These are phyloP conservation scores for Nothobranchius kuhntae DNA, from an alignment of 2,113 vertebrate species.

Conservation along the genomic window DNA sequence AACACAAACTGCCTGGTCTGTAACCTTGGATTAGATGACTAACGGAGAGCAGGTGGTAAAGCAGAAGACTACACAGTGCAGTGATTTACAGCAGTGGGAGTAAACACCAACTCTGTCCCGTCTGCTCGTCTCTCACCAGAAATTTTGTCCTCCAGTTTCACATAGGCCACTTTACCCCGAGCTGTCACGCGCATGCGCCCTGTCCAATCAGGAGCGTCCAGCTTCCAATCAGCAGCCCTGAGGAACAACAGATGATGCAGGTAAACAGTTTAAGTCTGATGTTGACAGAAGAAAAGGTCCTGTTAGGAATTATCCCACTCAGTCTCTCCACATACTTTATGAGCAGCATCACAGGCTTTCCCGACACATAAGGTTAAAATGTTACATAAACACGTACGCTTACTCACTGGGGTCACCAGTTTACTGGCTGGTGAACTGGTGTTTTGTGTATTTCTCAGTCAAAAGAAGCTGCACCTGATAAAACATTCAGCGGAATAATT, in stretches of 20 bases:
- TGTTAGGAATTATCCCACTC: constrained; percentile 18
- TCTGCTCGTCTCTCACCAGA: constrained; percentile 81
- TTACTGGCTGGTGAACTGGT: constrained; percentile 39
- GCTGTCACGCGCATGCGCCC: constrained; percentile 94
- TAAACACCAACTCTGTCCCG: constrained; percentile 46
- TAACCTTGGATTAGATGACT: constrained; percentile 67
- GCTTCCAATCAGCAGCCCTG: constrained; percentile 98
- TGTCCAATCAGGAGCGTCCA: constrained; percentile 95
- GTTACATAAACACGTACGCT: constrained; percentile 47
- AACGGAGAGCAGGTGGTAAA: constrained; percentile 39
- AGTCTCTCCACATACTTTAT: constrained; percentile 12
- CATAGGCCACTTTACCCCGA: constrained; percentile 90
- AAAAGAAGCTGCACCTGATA: constrained; percentile 17
- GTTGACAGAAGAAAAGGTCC: constrained; percentile 15
- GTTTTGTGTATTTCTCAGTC: constrained; percentile 10
- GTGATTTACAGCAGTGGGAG: constrained; percentile 50
- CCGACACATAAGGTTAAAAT: constrained; percentile 37
- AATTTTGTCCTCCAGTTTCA: constrained; percentile 95
- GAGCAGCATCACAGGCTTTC: constrained; percentile 37
- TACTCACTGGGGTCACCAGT: constrained; percentile 46
- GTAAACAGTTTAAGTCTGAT: constrained; percentile 9
- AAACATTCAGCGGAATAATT: constrained; percentile 27
- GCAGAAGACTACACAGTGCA: constrained; percentile 47
- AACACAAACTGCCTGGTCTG: constrained; percentile 30
- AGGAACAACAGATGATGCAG: constrained; percentile 10